Evolutionary conservation across 2,888 invertebrate genomes (phyloP).

Genomic region (Scaptomyza tumidula): DNA sequence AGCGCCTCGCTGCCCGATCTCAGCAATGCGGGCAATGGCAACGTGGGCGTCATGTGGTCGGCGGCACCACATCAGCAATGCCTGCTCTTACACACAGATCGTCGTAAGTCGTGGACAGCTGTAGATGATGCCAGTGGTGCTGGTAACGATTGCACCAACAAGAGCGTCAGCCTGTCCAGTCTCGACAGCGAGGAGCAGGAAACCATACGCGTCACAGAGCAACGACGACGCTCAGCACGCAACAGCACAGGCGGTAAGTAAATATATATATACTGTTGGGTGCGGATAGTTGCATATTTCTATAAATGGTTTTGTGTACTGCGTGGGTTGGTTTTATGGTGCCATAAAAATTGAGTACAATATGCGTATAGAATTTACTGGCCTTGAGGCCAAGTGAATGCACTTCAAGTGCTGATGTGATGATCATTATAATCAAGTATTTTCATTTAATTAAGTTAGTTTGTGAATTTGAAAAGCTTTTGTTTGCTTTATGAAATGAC

Average conservation of each 20-base stretch:
- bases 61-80: slow-evolving; percentile 82
- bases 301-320: slow-evolving; percentile 15
- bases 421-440: neutral
- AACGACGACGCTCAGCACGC: slow-evolving; percentile 85
- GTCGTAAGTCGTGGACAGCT: slow-evolving; percentile 95
- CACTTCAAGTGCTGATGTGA: neutral
- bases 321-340: slow-evolving; percentile 37
- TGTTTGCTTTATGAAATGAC: neutral
- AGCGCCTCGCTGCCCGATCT: slow-evolving; percentile 84
- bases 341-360: slow-evolving; percentile 34
- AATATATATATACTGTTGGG: neutral
- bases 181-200: slow-evolving; percentile 95
- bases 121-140: slow-evolving; percentile 88
- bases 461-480: neutral
- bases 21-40: slow-evolving; percentile 64
- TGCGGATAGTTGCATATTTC: slow-evolving; percentile 3
- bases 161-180: slow-evolving; percentile 89
- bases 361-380: slow-evolving; percentile 15
- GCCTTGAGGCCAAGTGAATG: slow-evolving; percentile 13
- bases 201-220: slow-evolving; percentile 85
- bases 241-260: slow-evolving; percentile 85
- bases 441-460: neutral
- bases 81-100: slow-evolving; percentile 83
- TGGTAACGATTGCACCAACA: slow-evolving; percentile 86
- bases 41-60: slow-evolving; percentile 79